Conservation (phyloP, 2,888 invertebrate species). For the Papilio elwesi region DNA sequence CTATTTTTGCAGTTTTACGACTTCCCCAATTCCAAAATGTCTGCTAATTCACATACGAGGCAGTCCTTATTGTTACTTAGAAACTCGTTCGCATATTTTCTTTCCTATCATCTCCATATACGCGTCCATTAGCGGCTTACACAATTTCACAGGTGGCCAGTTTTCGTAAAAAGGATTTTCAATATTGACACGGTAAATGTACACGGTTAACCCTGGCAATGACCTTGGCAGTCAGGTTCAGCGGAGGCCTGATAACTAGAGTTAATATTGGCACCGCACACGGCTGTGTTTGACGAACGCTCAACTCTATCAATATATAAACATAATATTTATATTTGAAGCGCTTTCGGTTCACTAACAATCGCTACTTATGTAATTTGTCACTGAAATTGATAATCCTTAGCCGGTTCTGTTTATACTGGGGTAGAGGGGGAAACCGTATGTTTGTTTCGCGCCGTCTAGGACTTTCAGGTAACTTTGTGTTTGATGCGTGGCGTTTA, state of each 20-base stretch:
- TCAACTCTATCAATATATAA: slow-evolving; percentile 84
- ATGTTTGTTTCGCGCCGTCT: slow-evolving; percentile 19
- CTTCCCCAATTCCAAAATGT: too few relatives aligned
- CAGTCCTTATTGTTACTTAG: too few relatives aligned
- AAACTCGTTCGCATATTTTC: too few relatives aligned
- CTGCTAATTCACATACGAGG: too few relatives aligned
- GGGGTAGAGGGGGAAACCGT: neutral
- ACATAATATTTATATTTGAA: slow-evolving; percentile 83
- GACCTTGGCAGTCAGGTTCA: slow-evolving; percentile 73
- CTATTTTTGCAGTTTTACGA: too few relatives aligned
- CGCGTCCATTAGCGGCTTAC: slow-evolving; percentile 16
- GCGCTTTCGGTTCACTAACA: slow-evolving; percentile 69
- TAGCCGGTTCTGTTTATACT: slow-evolving; percentile 55
- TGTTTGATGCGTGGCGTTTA: slow-evolving; percentile 18
- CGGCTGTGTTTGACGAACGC: slow-evolving; percentile 79
- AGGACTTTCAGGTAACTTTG: slow-evolving; percentile 27
- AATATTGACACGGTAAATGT: slow-evolving; percentile 52
- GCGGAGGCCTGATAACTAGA: slow-evolving; percentile 76
- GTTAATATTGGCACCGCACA: slow-evolving; percentile 83
- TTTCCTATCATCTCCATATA: slow-evolving; percentile 10
- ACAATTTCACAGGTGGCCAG: slow-evolving; percentile 42
- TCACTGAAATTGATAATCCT: slow-evolving; percentile 78
- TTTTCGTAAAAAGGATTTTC: slow-evolving; percentile 46
- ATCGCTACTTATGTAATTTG: slow-evolving; percentile 75
- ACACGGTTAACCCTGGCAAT: slow-evolving; percentile 65